Evolutionary conservation across 2,797 vertebrate species (phyloP).

Genomic region (Pelobates cultripes): DNA sequence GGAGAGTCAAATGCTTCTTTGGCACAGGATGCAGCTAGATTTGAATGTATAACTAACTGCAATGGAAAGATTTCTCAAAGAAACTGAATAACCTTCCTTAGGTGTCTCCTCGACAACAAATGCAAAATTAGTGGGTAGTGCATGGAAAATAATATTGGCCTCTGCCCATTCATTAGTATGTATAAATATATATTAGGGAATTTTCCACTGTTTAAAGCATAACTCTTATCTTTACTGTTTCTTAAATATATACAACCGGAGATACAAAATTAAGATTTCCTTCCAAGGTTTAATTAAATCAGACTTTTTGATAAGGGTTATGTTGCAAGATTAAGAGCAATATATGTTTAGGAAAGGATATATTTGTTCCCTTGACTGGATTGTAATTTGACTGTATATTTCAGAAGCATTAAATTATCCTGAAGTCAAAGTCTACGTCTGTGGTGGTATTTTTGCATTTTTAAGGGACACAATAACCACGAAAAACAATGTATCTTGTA

Average conservation of each 20-base stretch:
- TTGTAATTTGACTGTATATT: too few species aligned
- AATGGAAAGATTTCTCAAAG: constrained; percentile 36
- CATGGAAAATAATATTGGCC: constrained; percentile 28
- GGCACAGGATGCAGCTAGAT: constrained; percentile 6
- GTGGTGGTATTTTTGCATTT: too few species aligned
- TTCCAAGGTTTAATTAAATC: not conserved
- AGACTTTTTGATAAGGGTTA: not conserved
- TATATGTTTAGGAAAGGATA: not conserved
- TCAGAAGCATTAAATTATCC: too few species aligned
- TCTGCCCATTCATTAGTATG: constrained; percentile 24
- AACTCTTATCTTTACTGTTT: constrained; percentile 25
- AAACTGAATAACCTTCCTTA: constrained; percentile 38
- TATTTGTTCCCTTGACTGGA: not conserved
- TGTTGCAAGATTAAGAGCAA: not conserved
- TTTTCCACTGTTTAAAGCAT: constrained; percentile 25
- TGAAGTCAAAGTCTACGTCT: too few species aligned
- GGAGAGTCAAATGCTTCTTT: constrained; percentile 1
- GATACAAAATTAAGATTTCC: not conserved
- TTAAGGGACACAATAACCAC: too few species aligned
- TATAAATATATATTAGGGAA: constrained; percentile 17
- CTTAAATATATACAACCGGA: not conserved
- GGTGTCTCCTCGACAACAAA: constrained; percentile 44
- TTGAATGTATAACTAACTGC: constrained; percentile 43
- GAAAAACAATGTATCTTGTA: too few species aligned
- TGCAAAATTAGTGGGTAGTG: constrained; percentile 37